Base-by-base conservation (phyloP, 1,140 invertebrate genomes). In the Telenomus remus region DNA sequence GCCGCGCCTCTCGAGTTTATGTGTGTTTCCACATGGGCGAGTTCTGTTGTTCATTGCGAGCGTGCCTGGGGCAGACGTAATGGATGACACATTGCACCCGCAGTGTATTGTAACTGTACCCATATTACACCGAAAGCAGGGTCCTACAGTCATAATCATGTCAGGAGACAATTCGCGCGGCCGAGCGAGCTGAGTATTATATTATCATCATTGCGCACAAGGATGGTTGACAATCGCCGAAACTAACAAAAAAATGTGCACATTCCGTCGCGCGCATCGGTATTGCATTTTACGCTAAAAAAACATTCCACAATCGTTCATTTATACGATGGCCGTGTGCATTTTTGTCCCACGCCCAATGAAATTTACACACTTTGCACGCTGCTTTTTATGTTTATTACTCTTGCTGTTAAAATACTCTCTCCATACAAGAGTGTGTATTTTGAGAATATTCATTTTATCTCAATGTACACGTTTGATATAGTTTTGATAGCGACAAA, bases 101-200 rank as follows among this genome's bases (percentile, higher is more conserved):
- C 68, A 79, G 79, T 80, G 80, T 80, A 86, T 81, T 80, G 80
- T 83, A 81, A 80, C 79, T 46, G 65, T 75, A 53, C 60, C 68
- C 51, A 59, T 75, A 78, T 84, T 82, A 79, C 80, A 82, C 57
- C 75, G 14, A 70, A 74, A 81, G 74, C 79, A 79, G 50, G 57
- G 75, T 49, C 71, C 65, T 78, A 65, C 79, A 75, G 79, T 81
- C 83, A 84, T 85, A 86, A 82, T 85, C 79, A 80, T 81, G 84
- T 86, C 84, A 85, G 80, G 55, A 75, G 74, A 76, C 79, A 79
- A 85, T 81, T 65, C 77, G 61, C 60, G 55, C 56, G 59, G 47
- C 1, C 57, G 51, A 49, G 16, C 46, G 37, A 54, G 12, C 15
- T 42, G 56, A 53, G 57, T 74, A 75, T 75, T 75, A 68, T 68